Evolutionary conservation across 2,888 invertebrate genomes (phyloP).

Genomic region (Eupithecia subfuscata): DNA sequence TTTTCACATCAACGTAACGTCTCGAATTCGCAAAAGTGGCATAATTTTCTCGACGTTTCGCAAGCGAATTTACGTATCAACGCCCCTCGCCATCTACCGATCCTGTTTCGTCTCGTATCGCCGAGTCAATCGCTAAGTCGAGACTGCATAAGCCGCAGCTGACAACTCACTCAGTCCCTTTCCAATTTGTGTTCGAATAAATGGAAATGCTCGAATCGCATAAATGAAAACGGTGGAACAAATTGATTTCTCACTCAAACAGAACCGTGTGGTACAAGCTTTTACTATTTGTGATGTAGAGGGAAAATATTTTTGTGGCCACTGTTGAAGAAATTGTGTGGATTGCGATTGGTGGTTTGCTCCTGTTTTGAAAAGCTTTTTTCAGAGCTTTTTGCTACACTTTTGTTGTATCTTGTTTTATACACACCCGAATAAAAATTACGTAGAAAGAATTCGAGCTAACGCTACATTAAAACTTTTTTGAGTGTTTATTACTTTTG

Average conservation of each 20-base stretch:
- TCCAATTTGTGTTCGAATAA: constrained; percentile 81
- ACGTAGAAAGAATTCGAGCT: not conserved
- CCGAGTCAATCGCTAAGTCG: constrained; percentile 60
- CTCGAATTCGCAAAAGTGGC: constrained; percentile 39
- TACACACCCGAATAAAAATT: not conserved
- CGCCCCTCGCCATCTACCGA: constrained; percentile 50
- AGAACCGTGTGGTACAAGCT: constrained; percentile 66
- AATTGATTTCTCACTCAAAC: constrained; percentile 82
- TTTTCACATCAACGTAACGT: constrained; percentile 27
- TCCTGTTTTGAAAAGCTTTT: constrained; percentile 3
- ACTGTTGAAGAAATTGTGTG: constrained; percentile 37
- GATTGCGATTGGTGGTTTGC: constrained; percentile 16
- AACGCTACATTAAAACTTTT: not conserved
- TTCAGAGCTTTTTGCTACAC: not conserved
- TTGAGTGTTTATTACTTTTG: not conserved
- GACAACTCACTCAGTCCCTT: constrained; percentile 79
- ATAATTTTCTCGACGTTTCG: constrained; percentile 43
- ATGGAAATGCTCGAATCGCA: constrained; percentile 78
- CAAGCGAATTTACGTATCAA: constrained; percentile 50
- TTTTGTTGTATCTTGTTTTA: not conserved
- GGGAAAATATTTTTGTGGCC: constrained; percentile 48
- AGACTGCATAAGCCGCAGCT: constrained; percentile 79
- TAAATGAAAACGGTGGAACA: constrained; percentile 81
- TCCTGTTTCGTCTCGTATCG: constrained; percentile 54
- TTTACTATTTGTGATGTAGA: constrained; percentile 55